Percentiles rank a stretch among this genome's conserved stretches.
phyloP scores from a whole-genome alignment of 2,888 invertebrate genomes.

The Kuschelorhynchus macadamiae region DNA sequence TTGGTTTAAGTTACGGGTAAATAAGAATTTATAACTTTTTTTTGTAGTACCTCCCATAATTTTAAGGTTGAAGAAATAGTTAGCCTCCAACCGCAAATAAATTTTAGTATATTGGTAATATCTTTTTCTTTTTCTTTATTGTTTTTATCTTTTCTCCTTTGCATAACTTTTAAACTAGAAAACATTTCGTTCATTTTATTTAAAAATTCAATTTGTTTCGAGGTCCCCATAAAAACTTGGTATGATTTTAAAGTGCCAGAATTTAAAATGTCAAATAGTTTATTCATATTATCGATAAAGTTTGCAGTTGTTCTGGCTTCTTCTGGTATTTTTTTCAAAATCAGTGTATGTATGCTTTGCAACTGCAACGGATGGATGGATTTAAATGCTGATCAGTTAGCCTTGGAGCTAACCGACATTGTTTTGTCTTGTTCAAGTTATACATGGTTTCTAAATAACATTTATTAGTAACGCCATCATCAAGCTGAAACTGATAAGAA shows the following conservation, averaged over 20 bases:
- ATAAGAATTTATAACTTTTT: slow-evolving; percentile 14
- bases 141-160: no score
- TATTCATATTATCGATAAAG: slow-evolving; percentile 13
- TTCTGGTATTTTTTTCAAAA: no score
- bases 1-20: slow-evolving; percentile 13
- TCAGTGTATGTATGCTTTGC: no score
- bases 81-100: slow-evolving; percentile 21
- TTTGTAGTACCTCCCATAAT: slow-evolving; percentile 17
- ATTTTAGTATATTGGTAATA: slow-evolving; percentile 20
- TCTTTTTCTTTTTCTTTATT: not conserved
- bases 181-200: slow-evolving; percentile 17
- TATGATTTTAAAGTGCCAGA: slow-evolving; percentile 11
- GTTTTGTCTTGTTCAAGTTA: not conserved
- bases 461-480: not conserved
- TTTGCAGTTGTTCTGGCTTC: not conserved
- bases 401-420: not conserved
- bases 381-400: not conserved
- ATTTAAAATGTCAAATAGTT: slow-evolving; percentile 21
- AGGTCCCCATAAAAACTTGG: slow-evolving; percentile 17
- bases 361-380: not conserved
- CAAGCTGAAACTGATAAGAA: not conserved
- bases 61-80: slow-evolving; percentile 17
- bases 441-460: not conserved
- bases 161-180: not conserved
- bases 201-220: slow-evolving; percentile 2